Evolutionary conservation across 1,140 invertebrate species (phyloP), one percentile per base, ranked within the genome.

Genomic region (Papilio dardanus): DNA sequence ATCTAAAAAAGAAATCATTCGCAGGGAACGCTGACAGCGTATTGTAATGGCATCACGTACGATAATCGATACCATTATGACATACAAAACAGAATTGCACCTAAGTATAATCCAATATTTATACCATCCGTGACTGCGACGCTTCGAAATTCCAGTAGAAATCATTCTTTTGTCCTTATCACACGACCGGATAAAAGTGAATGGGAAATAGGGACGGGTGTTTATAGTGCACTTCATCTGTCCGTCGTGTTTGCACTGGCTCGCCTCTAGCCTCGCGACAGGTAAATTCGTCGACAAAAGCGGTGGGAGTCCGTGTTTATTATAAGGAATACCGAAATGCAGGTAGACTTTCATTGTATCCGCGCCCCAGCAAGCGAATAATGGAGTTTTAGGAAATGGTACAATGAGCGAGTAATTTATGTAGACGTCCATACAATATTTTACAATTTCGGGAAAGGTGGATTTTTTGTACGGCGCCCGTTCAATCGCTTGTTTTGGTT

Each of bases 91-190:
- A 87, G 90, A 90, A 93, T 91, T 90, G 89, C 89, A 90, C 89
- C 90, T 90, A 91, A 91, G 78, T 92, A 91, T 93, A 93, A 93
- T 92, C 90, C 91, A 93, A 92, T 93, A 93, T 92, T 90, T 91
- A 91, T 92, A 86, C 81, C 86, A 86, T 85, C 81, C 83, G 84
- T 88, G 86, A 88, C 85, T 89, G 82, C 83, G 78, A 82, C 80
- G 77, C 83, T 79, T 86, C 80, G 78, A 79, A 78, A 78, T 83
- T 83, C 80, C 75, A 77, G 71, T 73, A 81, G 78, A 79, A 79
- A 80, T 81, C 81, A 81, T 77, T 80, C 30, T 65, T 75, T 78
- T 31, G 7, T 76, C 75, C 74, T 69, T 91, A 85, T 79, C 79
- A 75, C 35, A 89, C 79, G 19, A 68, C 30, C 78, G 37, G 76